phyloP scores from a whole-genome alignment of 2,888 invertebrate species.

The Pammene fasciana region DNA sequence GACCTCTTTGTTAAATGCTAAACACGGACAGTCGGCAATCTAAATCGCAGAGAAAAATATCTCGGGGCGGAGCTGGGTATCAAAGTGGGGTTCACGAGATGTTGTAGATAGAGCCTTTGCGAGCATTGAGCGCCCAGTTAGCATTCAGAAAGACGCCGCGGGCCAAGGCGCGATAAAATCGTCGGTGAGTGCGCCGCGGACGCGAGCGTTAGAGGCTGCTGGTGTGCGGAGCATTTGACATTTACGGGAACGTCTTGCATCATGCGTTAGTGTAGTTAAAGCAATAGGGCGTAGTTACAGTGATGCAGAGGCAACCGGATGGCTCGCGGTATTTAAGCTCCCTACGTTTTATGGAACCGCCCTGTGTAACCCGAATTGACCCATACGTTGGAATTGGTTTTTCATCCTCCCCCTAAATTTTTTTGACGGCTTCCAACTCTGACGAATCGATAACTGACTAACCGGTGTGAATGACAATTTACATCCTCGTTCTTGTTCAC shows the following conservation, averaged over 20 bases:
- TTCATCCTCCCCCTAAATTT: too few relatives aligned
- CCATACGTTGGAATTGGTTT: too few relatives aligned
- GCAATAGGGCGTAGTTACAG: too few relatives aligned
- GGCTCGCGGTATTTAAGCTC: too few relatives aligned
- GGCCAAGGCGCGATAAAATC: constrained; percentile 77
- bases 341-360: too few relatives aligned
- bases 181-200: constrained; percentile 56
- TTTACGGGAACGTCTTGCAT: constrained; percentile 2
- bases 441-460: too few relatives aligned
- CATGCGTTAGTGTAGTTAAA: neutral
- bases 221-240: constrained; percentile 17
- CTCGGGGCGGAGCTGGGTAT: constrained; percentile 64
- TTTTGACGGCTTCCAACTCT: too few relatives aligned
- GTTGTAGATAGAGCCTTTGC: constrained; percentile 67
- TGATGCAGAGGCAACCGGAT: too few relatives aligned
- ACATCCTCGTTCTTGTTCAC: too few relatives aligned
- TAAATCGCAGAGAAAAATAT: constrained; percentile 77
- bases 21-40: constrained; percentile 66
- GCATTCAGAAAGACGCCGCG: constrained; percentile 81
- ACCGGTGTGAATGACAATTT: too few relatives aligned
- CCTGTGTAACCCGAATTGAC: too few relatives aligned
- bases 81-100: constrained; percentile 71
- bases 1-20: constrained; percentile 59
- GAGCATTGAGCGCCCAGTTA: constrained; percentile 73
- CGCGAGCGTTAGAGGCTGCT: constrained; percentile 16